Evolutionary conservation across 2,113 vertebrate species (phyloP).

Genomic region (Entelurus aequoreus): DNA sequence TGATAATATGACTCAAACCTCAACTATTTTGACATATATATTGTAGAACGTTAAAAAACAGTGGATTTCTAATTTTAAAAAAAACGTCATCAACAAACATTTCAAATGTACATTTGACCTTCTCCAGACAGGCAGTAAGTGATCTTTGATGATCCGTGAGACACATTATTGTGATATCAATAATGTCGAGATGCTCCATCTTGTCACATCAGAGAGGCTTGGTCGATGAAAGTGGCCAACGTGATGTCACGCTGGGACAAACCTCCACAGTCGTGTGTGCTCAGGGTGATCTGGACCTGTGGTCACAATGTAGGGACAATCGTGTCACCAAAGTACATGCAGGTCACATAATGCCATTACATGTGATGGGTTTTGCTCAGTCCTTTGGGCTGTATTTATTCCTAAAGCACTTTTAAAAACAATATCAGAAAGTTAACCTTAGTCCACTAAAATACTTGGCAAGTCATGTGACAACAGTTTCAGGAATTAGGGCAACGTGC

Average conservation of each 20-base stretch:
- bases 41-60: not conserved
- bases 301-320: not conserved
- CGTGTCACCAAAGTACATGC: not conserved
- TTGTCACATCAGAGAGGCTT: conserved; percentile 69
- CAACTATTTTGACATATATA: no score
- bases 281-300: conserved; percentile 95
- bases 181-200: not conserved
- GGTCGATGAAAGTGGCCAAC: conserved; percentile 91
- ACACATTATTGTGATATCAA: not conserved
- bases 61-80: no score
- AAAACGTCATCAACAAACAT: not conserved
- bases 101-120: not conserved
- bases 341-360: not conserved
- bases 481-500: not conserved
- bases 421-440: no score
- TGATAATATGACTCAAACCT: no score
- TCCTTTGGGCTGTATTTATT: no score
- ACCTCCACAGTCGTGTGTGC: conserved; percentile 86
- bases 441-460: not conserved
- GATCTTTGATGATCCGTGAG: conserved; percentile 10
- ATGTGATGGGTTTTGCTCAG: no score
- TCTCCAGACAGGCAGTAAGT: not conserved
- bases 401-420: no score
- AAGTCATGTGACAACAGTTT: not conserved
- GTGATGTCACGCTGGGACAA: conserved; percentile 88